A percentile compares a stretch with the other conserved stretches of the same genome.
phyloP scores from a whole-genome alignment of 2,888 invertebrate genomes.

The Mythimna ferrago region DNA sequence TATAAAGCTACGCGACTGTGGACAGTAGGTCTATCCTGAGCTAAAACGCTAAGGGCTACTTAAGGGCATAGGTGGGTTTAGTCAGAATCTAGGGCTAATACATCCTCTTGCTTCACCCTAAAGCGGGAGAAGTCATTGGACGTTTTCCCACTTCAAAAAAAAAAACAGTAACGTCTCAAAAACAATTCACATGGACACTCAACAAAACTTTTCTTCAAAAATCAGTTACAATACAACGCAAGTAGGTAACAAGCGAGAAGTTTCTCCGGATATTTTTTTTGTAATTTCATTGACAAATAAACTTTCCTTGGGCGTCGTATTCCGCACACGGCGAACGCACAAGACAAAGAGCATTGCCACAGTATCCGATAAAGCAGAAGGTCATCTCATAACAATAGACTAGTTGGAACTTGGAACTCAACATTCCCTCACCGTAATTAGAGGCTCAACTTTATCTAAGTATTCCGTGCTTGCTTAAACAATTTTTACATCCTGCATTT shows the following conservation, averaged over 20 bases:
- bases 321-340: conserved; percentile 54
- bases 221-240: conserved; percentile 55
- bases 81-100: too few relatives aligned
- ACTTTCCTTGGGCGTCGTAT: conserved; percentile 66
- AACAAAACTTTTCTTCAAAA: conserved; percentile 19
- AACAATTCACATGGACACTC: not conserved
- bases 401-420: conserved; percentile 4
- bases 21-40: too few relatives aligned
- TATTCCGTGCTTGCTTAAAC: not conserved
- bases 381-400: conserved; percentile 27
- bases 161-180: not conserved
- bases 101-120: too few relatives aligned
- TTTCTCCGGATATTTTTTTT: conserved; percentile 61
- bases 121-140: too few relatives aligned
- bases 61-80: too few relatives aligned
- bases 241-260: conserved; percentile 27
- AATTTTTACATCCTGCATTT: not conserved
- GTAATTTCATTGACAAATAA: conserved; percentile 60
- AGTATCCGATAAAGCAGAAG: conserved; percentile 34
- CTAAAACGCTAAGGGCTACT: too few relatives aligned
- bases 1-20: too few relatives aligned
- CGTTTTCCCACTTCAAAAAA: too few relatives aligned
- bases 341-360: conserved; percentile 46
- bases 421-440: not conserved
- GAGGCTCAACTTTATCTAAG: not conserved